Base-by-base conservation (phyloP, 2,888 invertebrate genomes). In the Athrips mouffetella region DNA sequence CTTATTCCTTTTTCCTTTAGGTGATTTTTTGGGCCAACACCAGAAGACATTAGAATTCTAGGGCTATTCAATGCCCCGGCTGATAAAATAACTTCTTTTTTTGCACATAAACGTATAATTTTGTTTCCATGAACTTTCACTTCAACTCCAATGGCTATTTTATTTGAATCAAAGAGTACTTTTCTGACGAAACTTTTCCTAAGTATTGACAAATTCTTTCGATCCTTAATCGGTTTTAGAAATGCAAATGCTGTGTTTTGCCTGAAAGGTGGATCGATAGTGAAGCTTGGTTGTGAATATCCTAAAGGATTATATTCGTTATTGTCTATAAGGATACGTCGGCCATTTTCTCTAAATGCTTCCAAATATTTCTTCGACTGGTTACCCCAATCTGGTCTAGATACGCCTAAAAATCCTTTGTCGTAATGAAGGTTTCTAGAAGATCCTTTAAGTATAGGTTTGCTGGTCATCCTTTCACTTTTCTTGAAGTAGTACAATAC, bases 21-120 rank as follows among this genome's bases (percentile, higher is more conserved):
- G 58, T 80, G 67, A 1, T 67, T 49, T 41, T 59, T 63, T 1
- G 76, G 74, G 7, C 82, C 81, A 11, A 81, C 62, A 1, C 81
- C 80, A 1, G 80, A 81, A 2, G 76, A 48, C 78, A 81, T 79
- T 2, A 81, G 51, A 6, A 81, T 40, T 45, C 79, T 69, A 1
- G 81, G 80, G 35, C 66, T 72, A 31, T 68, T 76, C 1, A 80
- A 54, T 8, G 73, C 57, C 1, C 81, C 81, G 5, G 78, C 75
- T n/a, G 78, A 80, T 39, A 81, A 25, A 20, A 81, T 63, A 0
- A 80, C 60, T 63, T 81, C 81, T 45, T 66, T 70, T 1, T 11
- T 59, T 10, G 69, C 67, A 5, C 39, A 54, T 0, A 76, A 5
- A 2, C 29, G 54, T 20, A 63, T 52, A 8, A 64, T 31, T 20